A percentile compares a stretch with the other conserved stretches of the same genome.
Evolutionary conservation across 2,888 invertebrate species (phyloP).

Genomic region (Hemithea aestivaria): DNA sequence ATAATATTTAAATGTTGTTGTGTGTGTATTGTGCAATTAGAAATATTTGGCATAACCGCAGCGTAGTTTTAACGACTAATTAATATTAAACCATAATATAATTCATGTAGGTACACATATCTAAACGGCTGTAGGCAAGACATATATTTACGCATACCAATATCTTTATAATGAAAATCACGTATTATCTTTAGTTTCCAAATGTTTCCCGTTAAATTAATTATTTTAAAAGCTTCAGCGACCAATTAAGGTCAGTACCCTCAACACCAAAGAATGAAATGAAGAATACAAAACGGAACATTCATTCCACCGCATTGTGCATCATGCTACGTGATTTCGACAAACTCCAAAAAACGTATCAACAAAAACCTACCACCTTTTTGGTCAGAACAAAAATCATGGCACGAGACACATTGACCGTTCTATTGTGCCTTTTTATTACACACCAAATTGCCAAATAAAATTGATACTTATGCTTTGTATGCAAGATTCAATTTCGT

Average conservation of each 20-base stretch:
- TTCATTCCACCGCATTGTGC: conserved; percentile 41
- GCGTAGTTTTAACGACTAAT: too few relatives aligned
- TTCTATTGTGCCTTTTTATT: conserved; percentile 64
- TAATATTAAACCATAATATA: too few relatives aligned
- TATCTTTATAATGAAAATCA: too few relatives aligned
- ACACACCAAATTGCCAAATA: conserved; percentile 13
- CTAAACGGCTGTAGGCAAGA: too few relatives aligned
- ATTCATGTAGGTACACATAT: too few relatives aligned
- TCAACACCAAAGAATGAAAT: conserved; percentile 5
- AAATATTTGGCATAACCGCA: too few relatives aligned
- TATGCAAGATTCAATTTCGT: conserved; percentile 30
- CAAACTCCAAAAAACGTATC: conserved; percentile 46
- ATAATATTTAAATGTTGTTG: too few relatives aligned
- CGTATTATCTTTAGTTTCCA: too few relatives aligned
- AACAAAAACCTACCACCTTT: conserved; percentile 44
- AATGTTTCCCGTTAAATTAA: too few relatives aligned
- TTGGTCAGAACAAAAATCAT: conserved; percentile 54
- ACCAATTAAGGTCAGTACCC: conserved; percentile 3
- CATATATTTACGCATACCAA: too few relatives aligned
- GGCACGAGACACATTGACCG: conserved; percentile 73
- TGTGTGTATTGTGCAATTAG: too few relatives aligned
- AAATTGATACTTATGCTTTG: conserved; percentile 22
- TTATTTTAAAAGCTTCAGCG: too few relatives aligned
- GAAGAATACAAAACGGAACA: conserved; percentile 16
- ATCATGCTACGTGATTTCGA: conserved; percentile 53